phyloP scores from a whole-genome alignment of 2,797 vertebrate genomes.

The Mallotus villosus region DNA sequence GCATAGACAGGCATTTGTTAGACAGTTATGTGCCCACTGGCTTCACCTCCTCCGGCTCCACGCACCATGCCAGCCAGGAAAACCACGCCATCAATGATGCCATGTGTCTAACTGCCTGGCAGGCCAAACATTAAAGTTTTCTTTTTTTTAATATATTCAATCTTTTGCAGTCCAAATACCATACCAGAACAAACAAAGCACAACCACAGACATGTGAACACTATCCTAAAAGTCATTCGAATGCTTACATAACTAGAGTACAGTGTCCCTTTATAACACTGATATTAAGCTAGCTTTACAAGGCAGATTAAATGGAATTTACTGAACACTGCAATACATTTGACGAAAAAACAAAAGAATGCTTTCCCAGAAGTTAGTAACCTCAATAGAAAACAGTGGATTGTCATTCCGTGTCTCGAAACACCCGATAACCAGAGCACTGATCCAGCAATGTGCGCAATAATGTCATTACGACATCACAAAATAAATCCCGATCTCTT shows the following conservation, averaged over 20 bases:
- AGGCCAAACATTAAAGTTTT: neutral
- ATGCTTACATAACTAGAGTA: constrained; percentile 20
- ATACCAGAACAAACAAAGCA: neutral
- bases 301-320: constrained; percentile 34
- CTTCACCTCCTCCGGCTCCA: constrained; percentile 25
- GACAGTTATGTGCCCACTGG: constrained; percentile 13
- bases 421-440: constrained; percentile 38
- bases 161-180: neutral
- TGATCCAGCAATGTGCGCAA: constrained; percentile 55
- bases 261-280: constrained; percentile 34
- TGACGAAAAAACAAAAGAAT: constrained; percentile 37
- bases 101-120: constrained; percentile 4
- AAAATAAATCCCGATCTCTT: constrained; percentile 65
- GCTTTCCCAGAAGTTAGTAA: constrained; percentile 41
- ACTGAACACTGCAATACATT: constrained; percentile 22
- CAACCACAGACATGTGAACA: constrained; percentile 2
- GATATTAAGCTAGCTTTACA: constrained; percentile 36
- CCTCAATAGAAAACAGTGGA: constrained; percentile 62
- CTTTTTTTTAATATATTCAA: neutral
- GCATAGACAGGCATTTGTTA: constrained; percentile 35
- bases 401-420: constrained; percentile 43
- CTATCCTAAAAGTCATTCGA: constrained; percentile 26
- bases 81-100: constrained; percentile 26
- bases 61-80: constrained; percentile 29
- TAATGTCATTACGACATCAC: constrained; percentile 62